Percentiles rank a stretch among this genome's conserved stretches.
Evolutionary conservation across 1,140 invertebrate species (phyloP).

Genomic region (Asbolus verrucosus): DNA sequence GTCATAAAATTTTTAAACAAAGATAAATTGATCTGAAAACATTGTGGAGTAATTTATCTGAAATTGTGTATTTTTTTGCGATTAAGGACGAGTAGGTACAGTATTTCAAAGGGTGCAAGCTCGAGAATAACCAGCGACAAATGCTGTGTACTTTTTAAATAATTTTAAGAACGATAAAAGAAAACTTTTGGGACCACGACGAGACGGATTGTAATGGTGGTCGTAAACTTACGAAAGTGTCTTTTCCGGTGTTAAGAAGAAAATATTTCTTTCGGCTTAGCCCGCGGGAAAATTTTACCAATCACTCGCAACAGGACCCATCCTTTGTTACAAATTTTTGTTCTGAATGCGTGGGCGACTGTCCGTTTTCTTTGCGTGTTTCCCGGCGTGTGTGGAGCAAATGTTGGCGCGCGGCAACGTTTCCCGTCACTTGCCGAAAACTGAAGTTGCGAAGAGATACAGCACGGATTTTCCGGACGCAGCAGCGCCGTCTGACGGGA

Average conservation of each 20-base stretch:
- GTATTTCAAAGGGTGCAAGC: too few relatives aligned
- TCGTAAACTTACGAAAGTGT: conserved; percentile 14
- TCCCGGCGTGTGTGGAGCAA: conserved; percentile 20
- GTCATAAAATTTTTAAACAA: too few relatives aligned
- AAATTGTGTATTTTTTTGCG: too few relatives aligned
- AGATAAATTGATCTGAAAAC: too few relatives aligned
- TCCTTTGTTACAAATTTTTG: too few relatives aligned
- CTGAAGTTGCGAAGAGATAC: conserved; percentile 33
- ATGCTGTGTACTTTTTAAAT: too few relatives aligned
- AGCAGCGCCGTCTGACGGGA: conserved; percentile 35
- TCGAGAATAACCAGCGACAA: too few relatives aligned
- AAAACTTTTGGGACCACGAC: background rate
- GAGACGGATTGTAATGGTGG: conserved; percentile 1
- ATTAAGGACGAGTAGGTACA: too few relatives aligned
- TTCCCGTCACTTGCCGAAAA: conserved; percentile 41
- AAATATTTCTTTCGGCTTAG: background rate
- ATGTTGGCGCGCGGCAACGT: conserved; percentile 16
- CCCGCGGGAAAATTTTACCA: background rate
- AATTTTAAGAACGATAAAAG: too few relatives aligned
- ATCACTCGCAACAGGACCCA: background rate
- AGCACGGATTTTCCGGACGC: conserved; percentile 36
- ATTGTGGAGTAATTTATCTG: too few relatives aligned
- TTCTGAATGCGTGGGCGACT: too few relatives aligned
- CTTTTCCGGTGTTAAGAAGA: background rate
- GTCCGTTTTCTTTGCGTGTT: conserved; percentile 8